Evolutionary conservation across 2,113 vertebrate genomes (phyloP).

Genomic region (Bettongia penicillata): DNA sequence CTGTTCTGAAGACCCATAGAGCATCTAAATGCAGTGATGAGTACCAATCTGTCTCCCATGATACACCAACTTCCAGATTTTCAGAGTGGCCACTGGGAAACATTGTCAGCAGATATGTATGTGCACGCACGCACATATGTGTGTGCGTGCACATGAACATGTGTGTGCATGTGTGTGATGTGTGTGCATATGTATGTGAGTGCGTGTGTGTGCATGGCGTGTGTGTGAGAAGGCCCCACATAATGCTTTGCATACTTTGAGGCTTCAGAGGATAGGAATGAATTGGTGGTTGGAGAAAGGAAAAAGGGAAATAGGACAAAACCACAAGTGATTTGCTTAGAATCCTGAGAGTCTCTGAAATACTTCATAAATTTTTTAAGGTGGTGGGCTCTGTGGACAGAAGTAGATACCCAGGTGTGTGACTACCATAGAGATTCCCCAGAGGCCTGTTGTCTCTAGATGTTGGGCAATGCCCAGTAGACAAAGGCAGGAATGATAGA

Average conservation of each 20-base stretch:
- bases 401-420: too few relatives aligned
- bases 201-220: too few relatives aligned
- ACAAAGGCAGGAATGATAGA: not conserved
- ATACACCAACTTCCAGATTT: not conserved
- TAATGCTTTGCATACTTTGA: not conserved
- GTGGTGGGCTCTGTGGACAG: not conserved
- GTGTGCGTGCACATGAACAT: too few relatives aligned
- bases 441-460: not conserved
- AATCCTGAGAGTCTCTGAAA: not conserved
- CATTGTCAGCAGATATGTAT: not conserved
- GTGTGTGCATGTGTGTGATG: too few relatives aligned
- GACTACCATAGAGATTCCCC: not conserved
- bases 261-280: not conserved
- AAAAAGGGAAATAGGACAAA: not conserved
- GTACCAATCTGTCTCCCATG: not conserved
- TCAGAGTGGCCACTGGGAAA: not conserved
- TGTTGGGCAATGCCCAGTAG: not conserved
- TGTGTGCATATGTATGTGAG: too few relatives aligned
- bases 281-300: not conserved
- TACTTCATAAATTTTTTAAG: not conserved
- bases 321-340: not conserved
- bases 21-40: not conserved
- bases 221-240: not conserved
- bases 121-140: too few relatives aligned
- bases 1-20: not conserved